Base-by-base conservation (phyloP, 2,888 invertebrate species). In the Dryocosmus kuriphilus region DNA sequence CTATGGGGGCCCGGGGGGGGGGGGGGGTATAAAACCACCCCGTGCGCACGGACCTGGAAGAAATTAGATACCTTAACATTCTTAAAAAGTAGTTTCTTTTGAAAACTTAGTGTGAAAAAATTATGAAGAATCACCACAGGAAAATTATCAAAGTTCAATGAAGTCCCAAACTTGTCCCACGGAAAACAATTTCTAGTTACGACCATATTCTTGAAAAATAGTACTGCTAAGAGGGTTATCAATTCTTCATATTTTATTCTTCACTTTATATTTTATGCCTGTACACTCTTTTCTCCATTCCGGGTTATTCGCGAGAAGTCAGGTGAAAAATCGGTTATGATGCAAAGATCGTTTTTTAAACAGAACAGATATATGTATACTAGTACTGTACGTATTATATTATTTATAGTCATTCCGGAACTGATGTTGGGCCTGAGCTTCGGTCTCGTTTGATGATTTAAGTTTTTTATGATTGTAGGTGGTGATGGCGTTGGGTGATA, bases 401-500 rank as follows among this genome's bases (percentile, higher is more conserved):
- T 71, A 71, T 51, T 24, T 71, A 71, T 30, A 30, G 67, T n/a
- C 27, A 27, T 71, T 41, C 30, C 27, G 67, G 41, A 46, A 71
- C 67, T 51, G 46, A 30, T 46, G n/a, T 11, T 7, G n/a, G 11
- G 46, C 30, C n/a, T 7, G n/a, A 11, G 46, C 30, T 71, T 71
- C 71, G 71, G 71, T 71, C 46, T 71, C 71, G 71, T 71, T 71
- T 71, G 71, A 71, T 71, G 71, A 71, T 71, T 71, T 30, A 19
- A 46, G 30, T 71, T 71, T 67, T 71, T 51, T 71, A 51, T 51
- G 46, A 46, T 46, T 51, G 46, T 46, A 46, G 71, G 71, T 41
- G 41, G 65, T 67, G 65, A 41, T 41, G 63, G 63, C 22, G 63
- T 63, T 67, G 41, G 27, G 27, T 51, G 71, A 71, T 71, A 71